Conservation (phyloP, 2,888 invertebrate genomes). For the Nomada ferruginata region DNA sequence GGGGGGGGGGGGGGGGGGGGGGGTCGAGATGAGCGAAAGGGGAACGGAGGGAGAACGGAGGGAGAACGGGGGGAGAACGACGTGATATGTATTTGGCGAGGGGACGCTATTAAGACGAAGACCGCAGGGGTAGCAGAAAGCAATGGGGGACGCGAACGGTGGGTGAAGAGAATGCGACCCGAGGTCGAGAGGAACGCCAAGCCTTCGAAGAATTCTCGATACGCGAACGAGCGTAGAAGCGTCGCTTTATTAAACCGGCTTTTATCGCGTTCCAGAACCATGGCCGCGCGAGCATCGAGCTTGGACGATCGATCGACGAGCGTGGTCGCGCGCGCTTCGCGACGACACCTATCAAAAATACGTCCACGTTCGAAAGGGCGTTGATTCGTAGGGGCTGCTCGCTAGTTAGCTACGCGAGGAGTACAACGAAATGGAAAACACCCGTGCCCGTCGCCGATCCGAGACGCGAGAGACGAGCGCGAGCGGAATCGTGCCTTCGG, state of each 20-base stretch:
- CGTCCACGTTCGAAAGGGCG: neutral
- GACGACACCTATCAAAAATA: neutral
- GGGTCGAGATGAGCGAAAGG: too few relatives aligned
- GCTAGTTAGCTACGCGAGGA: too few relatives aligned
- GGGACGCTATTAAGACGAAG: constrained; percentile 43
- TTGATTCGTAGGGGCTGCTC: too few relatives aligned
- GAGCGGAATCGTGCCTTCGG: constrained; percentile 45
- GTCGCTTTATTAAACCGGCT: constrained; percentile 78
- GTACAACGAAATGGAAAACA: too few relatives aligned
- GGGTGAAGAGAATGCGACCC: constrained; percentile 55
- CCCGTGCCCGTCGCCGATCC: neutral
- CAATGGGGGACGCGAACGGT: constrained; percentile 15
- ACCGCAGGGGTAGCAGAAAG: constrained; percentile 5
- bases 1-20: neutral
- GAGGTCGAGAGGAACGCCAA: constrained; percentile 73
- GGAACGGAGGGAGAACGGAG: neutral
- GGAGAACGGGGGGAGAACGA: neutral
- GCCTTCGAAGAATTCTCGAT: constrained; percentile 81
- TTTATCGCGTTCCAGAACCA: constrained; percentile 64
- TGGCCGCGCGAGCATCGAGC: constrained; percentile 15
- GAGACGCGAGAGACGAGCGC: neutral
- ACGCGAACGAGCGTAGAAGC: constrained; percentile 73
- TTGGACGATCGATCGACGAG: constrained; percentile 40
- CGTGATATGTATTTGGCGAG: neutral
- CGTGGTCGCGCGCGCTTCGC: neutral